Evolutionary conservation across 2,888 invertebrate genomes (phyloP).

Genomic region (Boloria selene): DNA sequence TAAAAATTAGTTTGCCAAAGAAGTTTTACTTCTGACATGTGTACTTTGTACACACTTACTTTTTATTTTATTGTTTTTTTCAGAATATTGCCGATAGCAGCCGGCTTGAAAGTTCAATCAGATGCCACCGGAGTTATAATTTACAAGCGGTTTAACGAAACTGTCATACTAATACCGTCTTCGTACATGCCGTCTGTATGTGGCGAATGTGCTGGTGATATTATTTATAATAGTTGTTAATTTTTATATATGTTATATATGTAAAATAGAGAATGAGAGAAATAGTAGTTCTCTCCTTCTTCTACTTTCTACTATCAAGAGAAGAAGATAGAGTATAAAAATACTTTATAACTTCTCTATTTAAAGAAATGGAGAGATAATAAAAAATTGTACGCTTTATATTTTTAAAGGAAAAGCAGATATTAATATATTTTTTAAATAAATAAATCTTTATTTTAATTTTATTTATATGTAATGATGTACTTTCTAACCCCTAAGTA

Average conservation of each 20-base stretch:
- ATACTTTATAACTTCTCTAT: not conserved
- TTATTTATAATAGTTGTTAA: slow-evolving; percentile 38
- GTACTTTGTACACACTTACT: no score
- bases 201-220: slow-evolving; percentile 51
- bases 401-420: no score
- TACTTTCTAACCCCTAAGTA: no score
- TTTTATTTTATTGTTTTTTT: slow-evolving; percentile 31
- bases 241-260: not conserved
- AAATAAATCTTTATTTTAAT: no score
- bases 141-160: slow-evolving; percentile 49
- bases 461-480: no score
- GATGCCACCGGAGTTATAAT: slow-evolving; percentile 52
- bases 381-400: no score
- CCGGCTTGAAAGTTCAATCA: slow-evolving; percentile 51
- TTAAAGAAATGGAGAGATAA: no score
- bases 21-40: no score
- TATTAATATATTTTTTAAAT: no score
- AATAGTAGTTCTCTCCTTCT: not conserved
- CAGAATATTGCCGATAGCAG: slow-evolving; percentile 50
- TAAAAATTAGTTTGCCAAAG: no score
- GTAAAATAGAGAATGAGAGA: no score
- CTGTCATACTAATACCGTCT: slow-evolving; percentile 55
- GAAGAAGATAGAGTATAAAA: not conserved
- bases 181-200: slow-evolving; percentile 54
- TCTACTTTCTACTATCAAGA: not conserved